Percentiles rank a stretch among this genome's conserved stretches.
phyloP scores from a whole-genome alignment of 2,113 vertebrate species.

The Haemorhous mexicanus region DNA sequence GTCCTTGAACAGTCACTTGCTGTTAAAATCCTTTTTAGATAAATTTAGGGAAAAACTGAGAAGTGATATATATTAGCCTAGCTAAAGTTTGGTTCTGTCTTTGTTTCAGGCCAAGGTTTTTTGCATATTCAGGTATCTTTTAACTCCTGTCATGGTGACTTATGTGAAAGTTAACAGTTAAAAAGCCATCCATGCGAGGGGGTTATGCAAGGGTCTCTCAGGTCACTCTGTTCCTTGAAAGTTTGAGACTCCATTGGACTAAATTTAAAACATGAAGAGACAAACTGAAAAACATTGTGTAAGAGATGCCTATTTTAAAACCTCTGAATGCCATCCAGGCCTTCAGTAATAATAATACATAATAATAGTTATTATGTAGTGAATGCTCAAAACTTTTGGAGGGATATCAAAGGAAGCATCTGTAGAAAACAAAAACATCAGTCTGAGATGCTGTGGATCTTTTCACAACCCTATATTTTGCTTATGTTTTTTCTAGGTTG shows the following conservation, averaged over 20 bases:
- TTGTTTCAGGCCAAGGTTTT: neutral
- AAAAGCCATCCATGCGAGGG: neutral
- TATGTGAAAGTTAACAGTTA: neutral
- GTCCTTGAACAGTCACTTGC: fast-evolving
- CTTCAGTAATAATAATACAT: neutral
- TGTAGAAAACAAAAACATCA: neutral
- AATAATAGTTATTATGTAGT: neutral
- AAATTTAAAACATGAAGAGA: neutral
- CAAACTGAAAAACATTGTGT: neutral
- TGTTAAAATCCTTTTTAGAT: neutral
- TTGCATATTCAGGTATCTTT: neutral
- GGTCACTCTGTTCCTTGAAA: neutral
- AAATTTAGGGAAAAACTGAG: neutral
- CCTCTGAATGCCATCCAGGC: neutral
- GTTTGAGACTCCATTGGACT: neutral
- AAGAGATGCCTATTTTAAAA: neutral
- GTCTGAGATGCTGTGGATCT: neutral
- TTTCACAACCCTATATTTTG: neutral
- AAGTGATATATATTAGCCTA: neutral
- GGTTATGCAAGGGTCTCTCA: neutral
- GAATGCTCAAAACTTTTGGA: neutral
- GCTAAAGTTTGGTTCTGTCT: neutral
- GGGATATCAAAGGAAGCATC: neutral
- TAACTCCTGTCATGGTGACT: neutral
- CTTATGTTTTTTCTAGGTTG: neutral